Percentiles rank a stretch among this genome's conserved stretches.
Evolutionary conservation across 2,888 invertebrate genomes (phyloP).

Genomic region (Reticulitermes lucifugus): DNA sequence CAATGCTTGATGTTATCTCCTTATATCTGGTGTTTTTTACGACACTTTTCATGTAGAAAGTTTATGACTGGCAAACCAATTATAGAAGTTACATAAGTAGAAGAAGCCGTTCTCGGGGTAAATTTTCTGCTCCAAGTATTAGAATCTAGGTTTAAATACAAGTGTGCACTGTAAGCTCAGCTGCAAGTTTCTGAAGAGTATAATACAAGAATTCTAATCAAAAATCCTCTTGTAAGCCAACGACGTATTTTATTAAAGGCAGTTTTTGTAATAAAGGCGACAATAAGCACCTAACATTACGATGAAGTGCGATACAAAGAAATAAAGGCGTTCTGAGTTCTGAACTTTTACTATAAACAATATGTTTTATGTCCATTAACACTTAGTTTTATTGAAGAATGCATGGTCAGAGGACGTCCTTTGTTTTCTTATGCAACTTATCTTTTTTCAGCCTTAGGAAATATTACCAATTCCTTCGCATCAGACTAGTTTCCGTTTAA

Average conservation of each 20-base stretch:
- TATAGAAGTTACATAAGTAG: background rate
- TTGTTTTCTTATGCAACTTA: too few species aligned
- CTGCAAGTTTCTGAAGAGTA: background rate
- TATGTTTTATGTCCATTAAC: too few species aligned
- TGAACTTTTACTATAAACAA: too few species aligned
- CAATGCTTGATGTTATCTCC: background rate
- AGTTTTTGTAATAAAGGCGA: background rate
- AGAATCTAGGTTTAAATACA: background rate
- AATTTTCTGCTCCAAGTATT: slow-evolving; percentile 3
- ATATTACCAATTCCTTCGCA: too few species aligned
- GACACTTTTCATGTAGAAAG: background rate
- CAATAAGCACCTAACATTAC: too few species aligned
- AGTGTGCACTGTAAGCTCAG: background rate
- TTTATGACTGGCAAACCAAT: slow-evolving; percentile 17
- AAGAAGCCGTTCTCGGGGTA: background rate
- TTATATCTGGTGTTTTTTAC: background rate
- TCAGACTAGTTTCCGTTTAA: too few species aligned
- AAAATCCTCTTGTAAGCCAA: background rate
- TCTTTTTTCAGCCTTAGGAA: too few species aligned
- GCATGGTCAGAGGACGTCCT: too few species aligned
- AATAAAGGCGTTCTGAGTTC: too few species aligned
- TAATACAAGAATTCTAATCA: background rate
- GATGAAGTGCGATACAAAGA: too few species aligned
- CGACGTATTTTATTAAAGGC: background rate
- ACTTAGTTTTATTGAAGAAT: too few species aligned